These are phyloP conservation scores for Gobio gobio DNA, from an alignment of 2,113 vertebrate species.

Conservation along the genomic window DNA sequence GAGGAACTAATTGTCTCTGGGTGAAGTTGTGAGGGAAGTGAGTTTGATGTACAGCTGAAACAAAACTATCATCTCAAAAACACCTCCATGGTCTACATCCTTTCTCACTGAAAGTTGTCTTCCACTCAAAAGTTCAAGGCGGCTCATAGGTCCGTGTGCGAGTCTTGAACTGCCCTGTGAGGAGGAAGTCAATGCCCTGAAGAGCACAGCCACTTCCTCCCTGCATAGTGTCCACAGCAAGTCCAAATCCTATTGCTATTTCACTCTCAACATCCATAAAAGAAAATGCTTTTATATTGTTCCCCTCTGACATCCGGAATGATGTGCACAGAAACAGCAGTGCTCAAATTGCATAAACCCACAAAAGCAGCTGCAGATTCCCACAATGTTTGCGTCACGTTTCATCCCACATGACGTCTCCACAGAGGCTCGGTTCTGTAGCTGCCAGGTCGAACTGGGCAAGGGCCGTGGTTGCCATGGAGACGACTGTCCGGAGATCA, in stretches of 20 bases:
- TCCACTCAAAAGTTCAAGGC: not conserved
- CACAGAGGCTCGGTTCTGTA: conserved; percentile 68
- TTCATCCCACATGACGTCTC: conserved; percentile 40
- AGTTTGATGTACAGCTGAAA: not conserved
- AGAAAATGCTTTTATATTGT: not conserved
- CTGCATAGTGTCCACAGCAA: conserved; percentile 29
- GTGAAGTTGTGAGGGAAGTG: not conserved
- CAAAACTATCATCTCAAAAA: conserved; percentile 48
- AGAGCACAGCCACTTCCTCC: not conserved
- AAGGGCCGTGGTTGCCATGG: conserved; percentile 52
- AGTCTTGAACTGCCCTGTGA: not conserved
- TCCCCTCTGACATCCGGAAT: not conserved
- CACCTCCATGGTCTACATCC: conserved; percentile 56
- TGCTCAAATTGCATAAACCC: not conserved
- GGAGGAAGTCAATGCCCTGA: not conserved
- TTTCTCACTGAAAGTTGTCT: not conserved
- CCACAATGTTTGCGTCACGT: not conserved
- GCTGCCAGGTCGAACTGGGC: conserved; percentile 72
- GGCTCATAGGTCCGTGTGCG: not conserved
- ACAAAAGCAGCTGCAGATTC: not conserved
- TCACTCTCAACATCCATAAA: not conserved
- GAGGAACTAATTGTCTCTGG: not conserved
- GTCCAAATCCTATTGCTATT: conserved; percentile 19
- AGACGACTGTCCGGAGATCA: conserved; percentile 44
- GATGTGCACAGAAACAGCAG: not conserved